phyloP scores from a whole-genome alignment of 2,888 invertebrate species.

The Junonia oenone region DNA sequence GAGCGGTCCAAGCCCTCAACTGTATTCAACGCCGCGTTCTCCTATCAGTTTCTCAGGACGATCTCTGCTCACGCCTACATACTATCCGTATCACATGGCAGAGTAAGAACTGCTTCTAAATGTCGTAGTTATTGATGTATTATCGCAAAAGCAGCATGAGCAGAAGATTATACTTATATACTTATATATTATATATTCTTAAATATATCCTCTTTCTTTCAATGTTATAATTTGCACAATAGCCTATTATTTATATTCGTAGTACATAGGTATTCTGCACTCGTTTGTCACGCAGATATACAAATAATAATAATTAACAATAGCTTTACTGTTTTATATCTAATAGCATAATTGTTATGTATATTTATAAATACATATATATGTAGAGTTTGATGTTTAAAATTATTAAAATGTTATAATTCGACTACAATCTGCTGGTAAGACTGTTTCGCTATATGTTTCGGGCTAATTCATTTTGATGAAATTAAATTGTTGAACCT shows the following conservation, averaged over 20 bases:
- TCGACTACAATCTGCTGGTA: too few relatives aligned
- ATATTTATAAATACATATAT: neutral
- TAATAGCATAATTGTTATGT: too few relatives aligned
- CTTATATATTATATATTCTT: too few relatives aligned
- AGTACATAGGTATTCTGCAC: neutral
- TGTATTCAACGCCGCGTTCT: constrained; percentile 63
- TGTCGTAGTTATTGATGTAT: constrained; percentile 6
- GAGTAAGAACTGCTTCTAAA: constrained; percentile 62
- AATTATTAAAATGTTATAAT: too few relatives aligned
- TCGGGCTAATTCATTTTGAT: neutral
- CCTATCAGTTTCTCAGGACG: constrained; percentile 71
- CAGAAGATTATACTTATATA: neutral
- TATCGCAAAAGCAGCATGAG: neutral
- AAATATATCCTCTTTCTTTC: neutral
- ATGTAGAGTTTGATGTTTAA: neutral
- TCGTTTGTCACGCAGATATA: too few relatives aligned
- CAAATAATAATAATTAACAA: too few relatives aligned
- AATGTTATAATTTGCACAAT: neutral
- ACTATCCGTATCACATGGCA: constrained; percentile 57
- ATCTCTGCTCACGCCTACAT: constrained; percentile 67
- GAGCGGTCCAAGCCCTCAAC: constrained; percentile 67
- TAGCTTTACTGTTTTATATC: too few relatives aligned
- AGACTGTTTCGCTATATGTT: too few relatives aligned
- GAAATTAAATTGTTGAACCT: neutral
- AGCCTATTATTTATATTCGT: too few relatives aligned